Percentiles rank a stretch among this genome's conserved stretches.
phyloP scores from a whole-genome alignment of 2,797 vertebrate species.

The Hydrophis major region DNA sequence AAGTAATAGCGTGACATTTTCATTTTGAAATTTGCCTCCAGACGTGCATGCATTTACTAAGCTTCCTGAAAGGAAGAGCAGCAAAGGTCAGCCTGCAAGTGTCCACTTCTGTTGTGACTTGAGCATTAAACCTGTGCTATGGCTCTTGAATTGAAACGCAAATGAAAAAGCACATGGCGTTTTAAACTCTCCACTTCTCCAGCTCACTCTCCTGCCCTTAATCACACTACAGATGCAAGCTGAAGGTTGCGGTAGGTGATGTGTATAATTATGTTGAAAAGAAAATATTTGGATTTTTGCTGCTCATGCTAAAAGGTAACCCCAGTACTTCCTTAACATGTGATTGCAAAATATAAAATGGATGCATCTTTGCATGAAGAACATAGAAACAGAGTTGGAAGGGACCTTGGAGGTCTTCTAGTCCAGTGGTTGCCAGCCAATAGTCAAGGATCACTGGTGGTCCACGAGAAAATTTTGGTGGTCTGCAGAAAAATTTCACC shows the following conservation, averaged over 20 bases:
- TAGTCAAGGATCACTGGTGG: too few species aligned
- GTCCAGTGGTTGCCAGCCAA: too few species aligned
- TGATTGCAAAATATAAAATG: background rate
- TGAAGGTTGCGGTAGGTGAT: background rate
- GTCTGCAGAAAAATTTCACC: too few species aligned
- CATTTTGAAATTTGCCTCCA: background rate
- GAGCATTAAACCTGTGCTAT: background rate
- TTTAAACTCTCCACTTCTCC: background rate
- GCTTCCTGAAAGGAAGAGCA: background rate
- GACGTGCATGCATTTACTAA: background rate
- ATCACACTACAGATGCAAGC: background rate
- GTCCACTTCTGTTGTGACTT: background rate
- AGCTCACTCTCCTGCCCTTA: background rate
- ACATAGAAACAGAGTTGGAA: too few species aligned
- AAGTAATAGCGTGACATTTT: background rate
- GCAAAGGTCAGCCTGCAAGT: background rate
- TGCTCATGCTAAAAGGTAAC: background rate
- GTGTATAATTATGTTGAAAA: background rate
- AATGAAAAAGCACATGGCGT: background rate
- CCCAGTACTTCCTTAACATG: background rate
- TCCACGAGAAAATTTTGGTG: too few species aligned
- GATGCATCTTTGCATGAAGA: background rate
- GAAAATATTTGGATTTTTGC: background rate
- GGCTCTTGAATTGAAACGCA: background rate
- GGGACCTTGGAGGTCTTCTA: too few species aligned